Base-by-base conservation (phyloP, 1,140 invertebrate species). In the Drosophila kohkoa region DNA sequence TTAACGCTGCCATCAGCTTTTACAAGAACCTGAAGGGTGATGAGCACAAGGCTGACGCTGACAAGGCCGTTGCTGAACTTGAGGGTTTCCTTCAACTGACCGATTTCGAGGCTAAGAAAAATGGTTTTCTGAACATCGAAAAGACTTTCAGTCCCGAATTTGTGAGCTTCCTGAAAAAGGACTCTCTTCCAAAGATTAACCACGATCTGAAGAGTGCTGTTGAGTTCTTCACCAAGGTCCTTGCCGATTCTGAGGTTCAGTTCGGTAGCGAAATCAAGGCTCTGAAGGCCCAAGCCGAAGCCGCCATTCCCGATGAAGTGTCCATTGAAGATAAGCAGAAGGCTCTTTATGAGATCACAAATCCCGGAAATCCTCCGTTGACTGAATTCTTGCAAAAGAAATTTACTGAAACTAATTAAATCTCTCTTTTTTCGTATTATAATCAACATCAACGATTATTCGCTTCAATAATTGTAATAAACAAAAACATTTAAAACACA, bases 241-340 rank as follows among this genome's bases (percentile, higher is more conserved):
- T 82, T 20, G 55, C 46, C 25, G 48, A 74, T 5, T 0, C 25
- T 0, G 58, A 77, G 30, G 20, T 63, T 1, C 41, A 77, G 30
- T 76, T 64, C 43, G 71, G 54, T 16, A 45, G 32, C 7, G 81
- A 85, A 51, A 82, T 85, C 20, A 63, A 70, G 28, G 66, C 62
- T 0, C 54, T 85, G 43, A 81, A 81, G 59, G 68, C 49, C 8
- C 51, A 81, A 46, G 77, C 79, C 5, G 58, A 69, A 30, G 73
- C 28, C 5, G 81, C 79, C 45, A 30, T 85, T 2, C 48, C 28
- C 51, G 63, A 68, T 10, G 28, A 38, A n/a, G 55, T 81, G 0
- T 48, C 57, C 25, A 35, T 79, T n/a, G 79, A 85, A 25, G 79
- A 77, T 20, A 85, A 85, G 55, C 81, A 85, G 60, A 79, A 74